These are phyloP conservation scores for Parnassius glacialis DNA, from an alignment of 2,888 invertebrate genomes.

Conservation along the genomic window DNA sequence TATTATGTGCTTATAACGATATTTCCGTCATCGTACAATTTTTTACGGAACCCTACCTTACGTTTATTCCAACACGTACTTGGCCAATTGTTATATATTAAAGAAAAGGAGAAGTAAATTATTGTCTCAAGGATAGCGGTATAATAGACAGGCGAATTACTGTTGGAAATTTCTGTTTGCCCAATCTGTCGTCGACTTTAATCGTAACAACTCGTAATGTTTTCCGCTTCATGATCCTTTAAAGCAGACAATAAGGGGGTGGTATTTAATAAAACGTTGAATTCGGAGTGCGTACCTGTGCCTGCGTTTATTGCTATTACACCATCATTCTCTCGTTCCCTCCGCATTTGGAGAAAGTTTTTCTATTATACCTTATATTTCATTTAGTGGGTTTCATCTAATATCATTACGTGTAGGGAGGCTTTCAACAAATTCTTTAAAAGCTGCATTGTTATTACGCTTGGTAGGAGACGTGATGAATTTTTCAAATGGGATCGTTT, in stretches of 20 bases:
- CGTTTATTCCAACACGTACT: too few species aligned
- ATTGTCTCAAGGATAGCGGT: neutral
- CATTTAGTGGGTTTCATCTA: slow-evolving; percentile 53
- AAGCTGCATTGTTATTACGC: slow-evolving; percentile 33
- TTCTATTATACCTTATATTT: slow-evolving; percentile 58
- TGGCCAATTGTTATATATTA: too few species aligned
- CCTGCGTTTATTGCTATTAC: slow-evolving; percentile 45
- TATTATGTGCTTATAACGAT: too few species aligned
- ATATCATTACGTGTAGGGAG: slow-evolving; percentile 39
- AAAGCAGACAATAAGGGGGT: slow-evolving; percentile 33
- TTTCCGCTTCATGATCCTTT: slow-evolving; percentile 32
- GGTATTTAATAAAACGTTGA: slow-evolving; percentile 45
- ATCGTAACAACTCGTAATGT: slow-evolving; percentile 34
- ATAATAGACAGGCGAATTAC: slow-evolving; percentile 1
- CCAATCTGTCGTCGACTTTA: slow-evolving; percentile 30
- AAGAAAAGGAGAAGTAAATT: neutral
- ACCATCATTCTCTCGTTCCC: slow-evolving; percentile 34
- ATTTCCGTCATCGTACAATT: too few species aligned
- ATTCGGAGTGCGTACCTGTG: slow-evolving; percentile 39
- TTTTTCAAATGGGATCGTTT: slow-evolving; percentile 26
- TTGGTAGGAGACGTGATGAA: slow-evolving; percentile 26
- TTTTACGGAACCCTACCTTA: too few species aligned
- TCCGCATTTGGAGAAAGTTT: slow-evolving; percentile 42
- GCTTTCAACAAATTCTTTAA: slow-evolving; percentile 37
- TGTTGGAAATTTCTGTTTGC: slow-evolving; percentile 20